Conservation (phyloP, 1,140 invertebrate species). For the Calliphora vicina region DNA sequence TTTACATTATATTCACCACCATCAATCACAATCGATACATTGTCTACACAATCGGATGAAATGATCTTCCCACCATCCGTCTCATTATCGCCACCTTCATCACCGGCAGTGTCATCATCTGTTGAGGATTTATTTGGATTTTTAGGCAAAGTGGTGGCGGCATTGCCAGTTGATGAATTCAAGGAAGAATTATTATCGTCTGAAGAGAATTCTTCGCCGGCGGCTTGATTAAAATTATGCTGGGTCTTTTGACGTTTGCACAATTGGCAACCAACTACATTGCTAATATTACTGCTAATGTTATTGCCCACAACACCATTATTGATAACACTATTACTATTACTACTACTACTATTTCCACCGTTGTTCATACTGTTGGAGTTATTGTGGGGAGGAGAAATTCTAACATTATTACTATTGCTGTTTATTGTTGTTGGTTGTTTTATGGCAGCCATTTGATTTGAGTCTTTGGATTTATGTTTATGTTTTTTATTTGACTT, state of each 20-base stretch:
- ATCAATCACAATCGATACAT: neutral
- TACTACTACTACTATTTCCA: neutral
- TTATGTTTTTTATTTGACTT: conserved; percentile 43
- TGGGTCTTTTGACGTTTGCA: conserved; percentile 62
- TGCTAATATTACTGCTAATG: neutral
- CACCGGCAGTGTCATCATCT: conserved; percentile 16
- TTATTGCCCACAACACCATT: too few species aligned
- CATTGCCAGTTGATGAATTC: neutral
- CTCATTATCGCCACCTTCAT: conserved; percentile 14
- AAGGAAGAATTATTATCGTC: neutral
- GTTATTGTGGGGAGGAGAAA: neutral
- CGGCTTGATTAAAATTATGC: conserved; percentile 47
- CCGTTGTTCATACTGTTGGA: neutral
- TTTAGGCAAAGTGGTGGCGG: neutral
- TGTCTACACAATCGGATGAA: conserved; percentile 8
- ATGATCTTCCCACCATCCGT: conserved; percentile 35
- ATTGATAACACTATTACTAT: neutral
- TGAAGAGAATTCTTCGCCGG: neutral
- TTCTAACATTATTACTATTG: conserved; percentile 32
- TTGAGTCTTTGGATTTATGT: conserved; percentile 40
- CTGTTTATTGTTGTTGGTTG: conserved; percentile 5
- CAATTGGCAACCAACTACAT: conserved; percentile 47
- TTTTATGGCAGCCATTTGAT: neutral
- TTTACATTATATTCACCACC: neutral
- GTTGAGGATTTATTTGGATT: neutral